Percentiles rank a stretch among this genome's conserved stretches.
Evolutionary conservation across 2,888 invertebrate species (phyloP).

Genomic region (Tipula unca): DNA sequence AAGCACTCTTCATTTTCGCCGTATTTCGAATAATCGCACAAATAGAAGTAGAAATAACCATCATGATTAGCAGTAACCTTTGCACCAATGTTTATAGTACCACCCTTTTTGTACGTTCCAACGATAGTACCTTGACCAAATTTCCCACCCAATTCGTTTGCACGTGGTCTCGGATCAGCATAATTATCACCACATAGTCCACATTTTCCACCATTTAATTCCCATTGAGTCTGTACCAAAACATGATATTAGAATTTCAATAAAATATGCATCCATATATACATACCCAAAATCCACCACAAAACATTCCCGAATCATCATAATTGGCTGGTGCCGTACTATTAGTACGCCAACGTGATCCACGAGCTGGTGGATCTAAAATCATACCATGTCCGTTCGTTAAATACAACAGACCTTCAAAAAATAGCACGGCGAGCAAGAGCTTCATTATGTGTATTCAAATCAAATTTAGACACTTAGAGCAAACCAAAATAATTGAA

Average conservation of each 20-base stretch:
- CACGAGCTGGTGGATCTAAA: constrained; percentile 45
- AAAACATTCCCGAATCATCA: constrained; percentile 46
- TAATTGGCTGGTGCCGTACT: constrained; percentile 44
- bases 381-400: constrained; percentile 46
- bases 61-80: constrained; percentile 43
- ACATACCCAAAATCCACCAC: constrained; percentile 45
- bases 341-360: constrained; percentile 47
- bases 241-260: neutral
- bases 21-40: constrained; percentile 43
- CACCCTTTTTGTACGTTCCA: constrained; percentile 34
- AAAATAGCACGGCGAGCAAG: neutral
- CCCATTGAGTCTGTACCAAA: constrained; percentile 38
- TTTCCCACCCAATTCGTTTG: constrained; percentile 46
- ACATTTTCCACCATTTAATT: constrained; percentile 42
- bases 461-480: neutral
- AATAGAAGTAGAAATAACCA: constrained; percentile 44
- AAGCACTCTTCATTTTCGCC: constrained; percentile 48
- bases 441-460: neutral
- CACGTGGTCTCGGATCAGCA: constrained; percentile 39
- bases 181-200: constrained; percentile 50
- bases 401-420: neutral
- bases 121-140: constrained; percentile 45
- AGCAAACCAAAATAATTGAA: neutral
- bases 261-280: neutral
- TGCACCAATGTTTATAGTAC: constrained; percentile 34